Evolutionary conservation across 64 coral and sea anemone species (phyloP).

Genomic region (Montipora efflorescens): DNA sequence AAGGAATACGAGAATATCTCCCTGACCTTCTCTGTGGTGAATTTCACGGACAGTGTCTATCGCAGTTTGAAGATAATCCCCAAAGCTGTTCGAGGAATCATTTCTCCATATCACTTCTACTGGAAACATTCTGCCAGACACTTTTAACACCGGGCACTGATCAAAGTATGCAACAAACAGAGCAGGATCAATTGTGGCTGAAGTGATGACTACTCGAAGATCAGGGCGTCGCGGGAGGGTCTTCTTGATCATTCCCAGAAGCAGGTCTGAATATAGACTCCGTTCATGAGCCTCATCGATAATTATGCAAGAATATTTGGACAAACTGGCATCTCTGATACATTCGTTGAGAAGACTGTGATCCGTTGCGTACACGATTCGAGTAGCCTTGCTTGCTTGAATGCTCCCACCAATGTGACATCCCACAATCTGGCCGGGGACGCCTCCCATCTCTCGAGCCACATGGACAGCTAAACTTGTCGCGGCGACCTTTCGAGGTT

Average conservation of each 20-base stretch:
- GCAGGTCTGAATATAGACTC: conserved; percentile 88
- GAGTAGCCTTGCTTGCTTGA: conserved; percentile 25
- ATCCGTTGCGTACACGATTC: conserved; percentile 83
- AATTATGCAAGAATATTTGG: conserved; percentile 85
- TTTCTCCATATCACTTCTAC: conserved; percentile 72
- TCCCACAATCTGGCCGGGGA: conserved; percentile 59
- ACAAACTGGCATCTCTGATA: conserved; percentile 66
- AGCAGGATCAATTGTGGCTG: conserved; percentile 87
- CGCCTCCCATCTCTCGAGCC: conserved; percentile 72
- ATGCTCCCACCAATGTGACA: conserved; percentile 68
- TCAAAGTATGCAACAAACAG: conserved; percentile 81
- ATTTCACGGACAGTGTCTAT: conserved; percentile 65
- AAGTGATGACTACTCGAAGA: conserved; percentile 86
- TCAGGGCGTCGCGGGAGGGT: conserved; percentile 62
- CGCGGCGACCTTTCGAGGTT: conserved; percentile 90
- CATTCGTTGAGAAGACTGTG: conserved; percentile 85
- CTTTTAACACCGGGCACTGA: conserved; percentile 68
- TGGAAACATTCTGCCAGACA: conserved; percentile 90
- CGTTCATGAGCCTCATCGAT: conserved; percentile 96
- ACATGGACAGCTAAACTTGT: conserved; percentile 75
- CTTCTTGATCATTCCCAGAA: conserved; percentile 93
- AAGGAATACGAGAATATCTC: conserved; percentile 88
- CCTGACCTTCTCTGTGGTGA: conserved; percentile 63
- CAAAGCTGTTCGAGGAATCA: neutral
- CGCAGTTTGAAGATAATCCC: conserved; percentile 69